Base-by-base conservation (phyloP, 1,140 invertebrate genomes). In the Campodea augens region DNA sequence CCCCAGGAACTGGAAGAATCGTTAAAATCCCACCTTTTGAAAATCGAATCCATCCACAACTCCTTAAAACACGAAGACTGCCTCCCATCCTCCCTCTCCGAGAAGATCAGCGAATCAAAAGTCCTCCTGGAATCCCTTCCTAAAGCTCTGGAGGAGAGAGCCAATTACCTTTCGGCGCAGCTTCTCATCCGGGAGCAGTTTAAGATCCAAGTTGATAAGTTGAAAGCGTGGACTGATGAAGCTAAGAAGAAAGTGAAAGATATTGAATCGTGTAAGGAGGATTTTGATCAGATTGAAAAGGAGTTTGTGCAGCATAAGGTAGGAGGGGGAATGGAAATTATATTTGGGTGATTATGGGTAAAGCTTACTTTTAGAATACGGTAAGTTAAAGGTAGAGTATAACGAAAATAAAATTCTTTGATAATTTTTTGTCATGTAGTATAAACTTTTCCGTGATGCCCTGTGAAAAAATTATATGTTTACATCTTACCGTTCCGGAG, bases 221-320 rank as follows among this genome's bases (percentile, higher is more conserved):
- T 93, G 2, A 76, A 74, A 48, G 71, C 72, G 25, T 96, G 89
- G 89, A 73, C 90, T 0, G 73, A 77, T 48, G 82, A 88, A 53
- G 86, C 87, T 2, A 77, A 81, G 49, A 72, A 78, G 41, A 68
- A 80, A 20, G 57, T 93, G 5, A 71, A 79, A 49, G 75, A 76
- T 51, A 74, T 78, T 46, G 81, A 84, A 54, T 75, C 81, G 49
- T 10, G 27, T 32, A 87, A 85, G 29, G 75, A 87, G 20, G 83
- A 93, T 57, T 90, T 87, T 58, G 79, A 85, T 52, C 87, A 82
- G 51, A 75, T 90, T 4, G 64, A 78, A 20, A 67, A 72, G 5
- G 82, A 89, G 55, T 64, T 93, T 10, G 78, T 86, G 57, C 81
- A 91, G 52, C 84, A 89, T 55, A 84, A 85, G 57, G 73, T 75